Evolutionary conservation across 92 coral and sea anemone genomes (phyloP), one percentile per base, ranked within the genome.

Genomic region (Pocillopora grandis): DNA sequence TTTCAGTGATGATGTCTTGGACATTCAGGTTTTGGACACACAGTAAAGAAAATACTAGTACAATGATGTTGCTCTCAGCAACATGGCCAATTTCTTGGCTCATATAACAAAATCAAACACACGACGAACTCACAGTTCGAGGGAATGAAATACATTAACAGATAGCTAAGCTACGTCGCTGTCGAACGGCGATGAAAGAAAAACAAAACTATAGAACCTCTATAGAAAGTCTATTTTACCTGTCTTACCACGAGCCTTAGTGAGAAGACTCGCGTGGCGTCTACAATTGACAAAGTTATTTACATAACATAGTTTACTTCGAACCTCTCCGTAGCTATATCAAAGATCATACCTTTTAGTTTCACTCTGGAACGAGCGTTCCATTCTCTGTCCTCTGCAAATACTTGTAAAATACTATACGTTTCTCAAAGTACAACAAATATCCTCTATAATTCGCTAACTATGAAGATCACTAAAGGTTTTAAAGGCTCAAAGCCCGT

Each of bases 81-180:
- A 83, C 86, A 62, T n/a, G 56, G 60, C 72, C 72, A 81, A 16
- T n/a, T 33, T 70, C 17, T 42, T 71, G 85, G 68, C 69, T 76
- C 57, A 6, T 17, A 36, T 31, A 81, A 33, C 16, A 12, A 10
- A 20, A 71, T 71, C 77, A 31, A 58, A 48, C 72, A 74, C 79
- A 19, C 48, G 27, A 35, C 57, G 64, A 83, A 83, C 86, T 83
- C 64, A 33, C 18, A 83, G 86, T 73, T 83, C 73, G 79, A 66
- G 42, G 80, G 1, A 52, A 36, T 63, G 62, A 83, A 83, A 83
- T 83, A 83, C 86, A 48, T 83, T 83, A 83, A 73, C 79, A 62
- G 42, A 74, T 83, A 83, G 86, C 86, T 83, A 83, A 83, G 86
- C 86, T 83, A 83, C 86, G 11, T 31, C 52, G 55, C 11, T 35